These are phyloP conservation scores for Sitta carolinensis DNA, from an alignment of 2,797 vertebrate species.

Conservation along the genomic window DNA sequence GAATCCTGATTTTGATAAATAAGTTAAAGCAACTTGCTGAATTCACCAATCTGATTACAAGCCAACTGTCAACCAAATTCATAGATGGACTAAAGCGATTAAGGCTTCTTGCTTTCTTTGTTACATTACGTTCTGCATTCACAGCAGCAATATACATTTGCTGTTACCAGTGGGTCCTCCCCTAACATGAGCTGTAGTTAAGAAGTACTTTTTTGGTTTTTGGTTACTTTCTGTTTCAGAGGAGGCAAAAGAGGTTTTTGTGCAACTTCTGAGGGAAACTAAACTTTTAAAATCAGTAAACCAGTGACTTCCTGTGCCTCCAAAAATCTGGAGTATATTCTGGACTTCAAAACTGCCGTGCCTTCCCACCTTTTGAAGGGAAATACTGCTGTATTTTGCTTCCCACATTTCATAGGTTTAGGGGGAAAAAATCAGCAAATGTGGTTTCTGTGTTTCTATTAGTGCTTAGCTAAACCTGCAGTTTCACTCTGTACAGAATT, in stretches of 20 bases:
- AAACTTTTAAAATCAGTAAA: background rate
- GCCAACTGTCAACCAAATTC: background rate
- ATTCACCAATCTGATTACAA: background rate
- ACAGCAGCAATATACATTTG: background rate
- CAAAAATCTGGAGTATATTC: background rate
- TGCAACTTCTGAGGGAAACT: background rate
- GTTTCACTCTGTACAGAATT: slow-evolving; percentile 68
- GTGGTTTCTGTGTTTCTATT: fast-evolving
- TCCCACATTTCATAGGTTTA: background rate
- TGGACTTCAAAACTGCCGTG: background rate
- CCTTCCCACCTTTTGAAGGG: background rate
- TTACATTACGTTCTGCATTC: background rate
- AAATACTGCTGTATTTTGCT: background rate
- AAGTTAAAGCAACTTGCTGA: background rate
- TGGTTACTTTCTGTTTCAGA: background rate
- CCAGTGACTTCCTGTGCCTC: background rate
- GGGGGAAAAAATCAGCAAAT: background rate
- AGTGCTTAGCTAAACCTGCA: slow-evolving; percentile 6
- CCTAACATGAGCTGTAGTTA: fast-evolving
- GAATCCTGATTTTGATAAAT: background rate
- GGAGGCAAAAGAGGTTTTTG: background rate
- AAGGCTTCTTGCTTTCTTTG: background rate
- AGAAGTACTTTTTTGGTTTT: background rate
- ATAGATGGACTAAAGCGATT: background rate
- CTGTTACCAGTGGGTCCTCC: background rate